Base-by-base conservation (phyloP, 2,888 invertebrate genomes). In the Pristionchus entomophagus region DNA sequence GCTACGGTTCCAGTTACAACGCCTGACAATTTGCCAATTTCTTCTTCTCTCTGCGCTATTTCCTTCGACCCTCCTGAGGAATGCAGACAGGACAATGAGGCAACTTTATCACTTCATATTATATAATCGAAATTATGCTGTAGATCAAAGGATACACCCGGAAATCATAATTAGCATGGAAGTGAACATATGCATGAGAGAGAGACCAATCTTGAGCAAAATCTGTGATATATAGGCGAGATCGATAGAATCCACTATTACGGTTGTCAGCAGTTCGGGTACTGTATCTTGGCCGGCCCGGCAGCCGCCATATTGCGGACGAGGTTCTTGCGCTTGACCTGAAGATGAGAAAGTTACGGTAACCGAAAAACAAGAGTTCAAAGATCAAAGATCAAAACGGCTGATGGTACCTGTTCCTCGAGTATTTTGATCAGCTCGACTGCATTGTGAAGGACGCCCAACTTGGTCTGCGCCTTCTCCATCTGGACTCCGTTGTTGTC, bases 401-500 rank as follows among this genome's bases (percentile, higher is more conserved):
- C 14, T 45, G 45, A 10, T 14, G 14, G 14, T 45, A 99, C 99
- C 96, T 99, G 98, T 94, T 97, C 97, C 94, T 99, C 99, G 90
- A 99, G 95, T 80, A 97, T 97, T 96, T 98, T 98, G 93, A 99
- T 99, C 91, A 99, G 97, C 95, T 97, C 97, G 51, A 99, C 99
- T 86, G 99, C 99, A 96, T 98, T 98, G 94, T 99, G 99, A 89
- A 99, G 96, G 91, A 99, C 98, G 91, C 98, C 98, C 87, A 99
- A 95, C 95, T 99, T 99, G 87, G 99, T 99, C 95, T 98, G 97
- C 89, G 97, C 97, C 95, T 99, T 98, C 94, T 98, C 98, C n/a
- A 41, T 69, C 2, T 29, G 22, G 38, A 35, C 38, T 1, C 49
- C 26, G 38, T 19, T 29, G 56, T 38, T 41, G 4, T 56, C 45